Base-by-base conservation (phyloP, 2,113 vertebrate species). In the Neofelis nebulosa region DNA sequence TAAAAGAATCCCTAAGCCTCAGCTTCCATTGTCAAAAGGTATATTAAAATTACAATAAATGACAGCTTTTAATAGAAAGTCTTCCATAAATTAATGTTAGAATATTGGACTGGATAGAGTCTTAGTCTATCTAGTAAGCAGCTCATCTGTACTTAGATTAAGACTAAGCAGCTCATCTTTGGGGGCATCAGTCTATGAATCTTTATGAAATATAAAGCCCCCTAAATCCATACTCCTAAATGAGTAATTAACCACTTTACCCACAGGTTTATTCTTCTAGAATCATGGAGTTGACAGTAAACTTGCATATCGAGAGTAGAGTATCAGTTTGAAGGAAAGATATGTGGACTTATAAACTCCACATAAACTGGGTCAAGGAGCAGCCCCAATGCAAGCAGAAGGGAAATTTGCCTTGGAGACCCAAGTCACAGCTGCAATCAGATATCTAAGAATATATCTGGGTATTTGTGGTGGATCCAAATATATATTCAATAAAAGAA, bases 171-270 rank as follows among this genome's bases (percentile, higher is more conserved):
- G 29, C 41, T 98, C 68, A 63, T 87, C 52, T 96, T 92, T 45
- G 61, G 81, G 88, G 69, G 74, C 41, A 87, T 69, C 38, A 19
- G n/a, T 87, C 83, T 94, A 73, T 79, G 55, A 95, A 81, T 96
- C 93, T 89, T 96, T 93, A 80, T 94, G 71, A 95, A 96, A 91
- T 78, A 73, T 57, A 97, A 97, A 96, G 84, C 84, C 97, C 86
- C 21, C 12, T 96, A 97, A 94, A 98, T 90, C 89, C 61, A 69
- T 91, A 96, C 82, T 97, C 93, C 78, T 96, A 94, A 97, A 50
- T 96, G 83, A 94, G 48, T 92, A 91, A 92, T 91, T 96, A 90
- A 96, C 87, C 6, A 88, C 41, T 94, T 92, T 96, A 61, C 41
- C 50, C 66, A 91, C 45, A 92, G 63, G 31, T 97, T 91, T 91